A percentile compares a stretch with the other conserved stretches of the same genome.
Evolutionary conservation across 2,888 invertebrate species (phyloP).

Genomic region (Cepaea hortensis): DNA sequence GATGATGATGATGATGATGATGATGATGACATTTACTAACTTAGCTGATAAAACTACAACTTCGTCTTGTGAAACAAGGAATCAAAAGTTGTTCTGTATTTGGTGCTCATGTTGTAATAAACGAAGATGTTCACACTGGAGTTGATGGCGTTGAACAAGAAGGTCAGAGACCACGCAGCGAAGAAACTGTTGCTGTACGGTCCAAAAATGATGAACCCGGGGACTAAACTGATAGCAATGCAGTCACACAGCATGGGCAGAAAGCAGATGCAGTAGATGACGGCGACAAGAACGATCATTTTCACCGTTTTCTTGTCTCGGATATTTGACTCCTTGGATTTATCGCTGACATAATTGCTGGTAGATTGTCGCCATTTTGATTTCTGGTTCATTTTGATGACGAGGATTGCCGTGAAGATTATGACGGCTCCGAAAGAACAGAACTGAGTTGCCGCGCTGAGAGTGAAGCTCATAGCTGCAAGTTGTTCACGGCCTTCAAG

Average conservation of each 20-base stretch:
- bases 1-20: neutral
- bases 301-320: slow-evolving; percentile 2
- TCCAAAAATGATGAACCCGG: slow-evolving; percentile 20
- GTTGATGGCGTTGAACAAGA: slow-evolving; percentile 17
- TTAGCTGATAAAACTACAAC: too few species aligned
- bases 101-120: neutral
- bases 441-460: neutral
- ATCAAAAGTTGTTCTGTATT: slow-evolving; percentile 16
- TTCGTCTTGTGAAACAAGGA: neutral
- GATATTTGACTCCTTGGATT: neutral
- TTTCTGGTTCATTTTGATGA: neutral
- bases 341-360: neutral
- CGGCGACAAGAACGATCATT: slow-evolving; percentile 22
- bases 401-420: neutral
- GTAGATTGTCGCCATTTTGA: neutral
- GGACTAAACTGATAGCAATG: neutral
- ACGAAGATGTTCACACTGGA: neutral
- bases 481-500: neutral
- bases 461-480: neutral
- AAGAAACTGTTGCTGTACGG: slow-evolving; percentile 11
- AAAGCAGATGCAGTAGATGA: slow-evolving; percentile 23
- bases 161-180: slow-evolving; percentile 11
- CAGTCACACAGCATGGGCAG: neutral
- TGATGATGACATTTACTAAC: too few species aligned
- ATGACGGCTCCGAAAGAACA: neutral